Percentiles rank a stretch among this genome's conserved stretches.
Evolutionary conservation across 2,113 vertebrate species (phyloP).

Genomic region (Takifugu flavidus): DNA sequence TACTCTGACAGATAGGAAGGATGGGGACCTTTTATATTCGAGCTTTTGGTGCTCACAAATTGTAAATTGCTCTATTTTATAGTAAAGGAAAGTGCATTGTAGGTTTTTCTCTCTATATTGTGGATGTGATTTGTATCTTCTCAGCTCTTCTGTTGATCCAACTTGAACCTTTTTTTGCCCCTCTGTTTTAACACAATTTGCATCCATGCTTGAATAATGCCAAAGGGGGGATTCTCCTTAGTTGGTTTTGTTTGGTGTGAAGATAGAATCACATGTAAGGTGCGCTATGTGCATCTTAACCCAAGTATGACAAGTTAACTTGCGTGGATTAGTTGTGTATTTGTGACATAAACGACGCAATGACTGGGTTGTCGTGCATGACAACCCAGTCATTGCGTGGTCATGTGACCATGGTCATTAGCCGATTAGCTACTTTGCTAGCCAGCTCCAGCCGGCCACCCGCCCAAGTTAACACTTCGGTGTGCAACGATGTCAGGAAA

Average conservation of each 20-base stretch:
- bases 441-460: conserved; percentile 37
- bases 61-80: too few species aligned
- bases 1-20: too few species aligned
- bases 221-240: background rate
- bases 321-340: background rate
- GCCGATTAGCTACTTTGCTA: conserved; percentile 49
- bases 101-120: too few species aligned
- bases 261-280: conserved; percentile 66
- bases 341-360: background rate
- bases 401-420: conserved; percentile 11
- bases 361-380: background rate
- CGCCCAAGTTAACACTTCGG: conserved; percentile 40
- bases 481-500: conserved; percentile 8
- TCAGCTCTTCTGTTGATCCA: too few species aligned
- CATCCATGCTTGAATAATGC: background rate
- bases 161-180: background rate
- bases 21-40: too few species aligned
- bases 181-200: background rate
- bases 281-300: conserved; percentile 5
- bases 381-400: too few species aligned
- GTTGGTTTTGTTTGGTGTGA: conserved; percentile 4
- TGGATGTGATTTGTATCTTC: too few species aligned
- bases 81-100: too few species aligned
- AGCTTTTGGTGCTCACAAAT: too few species aligned
- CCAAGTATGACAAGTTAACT: background rate